Base-by-base conservation (phyloP, 30 jellyfish, hydroid and myxozoan genomes). In the Nemopilema nomurai region DNA sequence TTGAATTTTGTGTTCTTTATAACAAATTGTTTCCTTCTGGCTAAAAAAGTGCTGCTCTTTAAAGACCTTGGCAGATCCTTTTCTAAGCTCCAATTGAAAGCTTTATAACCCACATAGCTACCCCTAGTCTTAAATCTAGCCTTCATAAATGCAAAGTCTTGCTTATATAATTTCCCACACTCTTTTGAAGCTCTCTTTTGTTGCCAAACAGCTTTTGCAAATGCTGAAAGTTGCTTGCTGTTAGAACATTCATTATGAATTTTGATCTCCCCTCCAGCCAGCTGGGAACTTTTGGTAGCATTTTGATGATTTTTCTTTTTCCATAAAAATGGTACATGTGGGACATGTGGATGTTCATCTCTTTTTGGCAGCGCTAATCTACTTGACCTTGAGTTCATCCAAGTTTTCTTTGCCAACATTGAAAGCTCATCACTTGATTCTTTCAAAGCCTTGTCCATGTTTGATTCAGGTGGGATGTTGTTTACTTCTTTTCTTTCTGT, bases 391-490 rank as follows among this genome's bases (percentile, higher is more conserved):
- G 81, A 18, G 28, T 41, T 71, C 81, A n/a, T 28, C 89, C 89
- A 79, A 18, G 89, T 65, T 24, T 65, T 30, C 32, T 63, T 79
- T 22, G 89, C 89, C 31, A 79, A 19, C 1, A 23, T 57, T 33
- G 89, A 79, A 7, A 79, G 89, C n/a, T 78, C 18, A 22, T 62
- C 80, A 79, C 89, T 79, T 66, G 89, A 62, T 0, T 18, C 85
- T 7, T 13, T 41, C 57, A 41, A 41, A 3, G 57, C 6, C 13
- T 41, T 41, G 57, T 13, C 13, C 13, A 13, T 6, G 6, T 41
- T 41, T 3, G 6, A 6, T 41, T 41, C 57, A 41, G 57, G n/a
- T n/a, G n/a, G 25, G n/a, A n/a, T n/a, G n/a, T n/a, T n/a, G n/a
- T n/a, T n/a, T n/a, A n/a, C n/a, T n/a, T n/a, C n/a, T n/a, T n/a